Conservation (phyloP, 2,888 invertebrate genomes). For the Marasmarcha lunaedactyla region DNA sequence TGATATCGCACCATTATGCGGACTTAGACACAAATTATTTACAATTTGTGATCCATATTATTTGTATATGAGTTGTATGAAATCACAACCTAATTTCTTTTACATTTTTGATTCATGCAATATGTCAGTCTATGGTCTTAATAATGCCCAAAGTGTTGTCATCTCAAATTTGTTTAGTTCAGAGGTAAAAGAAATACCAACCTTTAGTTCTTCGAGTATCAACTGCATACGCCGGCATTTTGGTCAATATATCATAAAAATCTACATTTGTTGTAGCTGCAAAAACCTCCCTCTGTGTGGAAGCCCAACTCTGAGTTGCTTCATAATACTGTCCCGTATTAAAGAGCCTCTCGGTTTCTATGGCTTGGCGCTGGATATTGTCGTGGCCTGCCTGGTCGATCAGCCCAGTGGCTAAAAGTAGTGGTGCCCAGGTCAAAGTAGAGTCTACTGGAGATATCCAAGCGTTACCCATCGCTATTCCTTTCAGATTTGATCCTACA, state of each 20-base stretch:
- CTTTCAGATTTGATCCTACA: constrained; percentile 78
- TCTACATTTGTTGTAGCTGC: constrained; percentile 75
- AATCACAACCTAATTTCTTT: no score
- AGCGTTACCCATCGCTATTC: constrained; percentile 87
- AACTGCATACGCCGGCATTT: no score
- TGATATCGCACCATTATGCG: no score
- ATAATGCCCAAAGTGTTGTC: no score
- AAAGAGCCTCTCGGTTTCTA: constrained; percentile 66
- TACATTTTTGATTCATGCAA: no score
- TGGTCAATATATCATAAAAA: constrained; percentile 84
- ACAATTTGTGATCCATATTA: no score
- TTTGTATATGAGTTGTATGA: no score
- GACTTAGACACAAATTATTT: no score
- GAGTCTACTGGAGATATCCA: constrained; percentile 92
- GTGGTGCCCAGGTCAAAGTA: constrained; percentile 85
- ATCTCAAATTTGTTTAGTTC: no score
- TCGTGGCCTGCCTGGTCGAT: constrained; percentile 77
- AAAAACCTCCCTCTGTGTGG: constrained; percentile 74
- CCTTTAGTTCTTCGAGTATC: no score
- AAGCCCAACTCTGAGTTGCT: constrained; percentile 75
- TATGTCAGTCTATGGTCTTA: no score
- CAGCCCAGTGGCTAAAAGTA: constrained; percentile 78
- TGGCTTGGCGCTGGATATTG: constrained; percentile 68
- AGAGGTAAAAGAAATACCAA: no score
- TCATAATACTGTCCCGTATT: constrained; percentile 65